These are phyloP conservation scores for Paraplagusia blochii DNA, from an alignment of 2,113 vertebrate genomes.

Conservation along the genomic window DNA sequence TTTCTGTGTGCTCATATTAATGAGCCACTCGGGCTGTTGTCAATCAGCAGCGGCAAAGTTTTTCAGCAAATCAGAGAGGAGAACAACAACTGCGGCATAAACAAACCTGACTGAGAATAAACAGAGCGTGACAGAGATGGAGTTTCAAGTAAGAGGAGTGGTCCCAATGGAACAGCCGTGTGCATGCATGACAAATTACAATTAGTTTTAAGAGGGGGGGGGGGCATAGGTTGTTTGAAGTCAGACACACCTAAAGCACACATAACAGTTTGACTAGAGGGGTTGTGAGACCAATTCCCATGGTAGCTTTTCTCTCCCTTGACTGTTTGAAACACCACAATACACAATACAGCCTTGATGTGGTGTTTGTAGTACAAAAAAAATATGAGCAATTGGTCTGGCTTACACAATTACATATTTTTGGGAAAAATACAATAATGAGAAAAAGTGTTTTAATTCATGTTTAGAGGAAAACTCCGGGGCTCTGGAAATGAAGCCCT, in stretches of 20 bases:
- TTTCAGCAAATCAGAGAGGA: not conserved
- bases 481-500: no score
- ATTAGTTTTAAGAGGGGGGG: no score
- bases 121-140: not conserved
- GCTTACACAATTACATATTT: not conserved
- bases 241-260: slow-evolving; percentile 54
- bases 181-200: no score
- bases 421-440: no score
- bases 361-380: not conserved
- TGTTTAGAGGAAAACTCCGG: no score
- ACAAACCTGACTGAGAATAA: not conserved
- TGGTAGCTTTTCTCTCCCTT: slow-evolving; percentile 5
- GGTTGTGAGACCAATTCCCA: slow-evolving; percentile 17
- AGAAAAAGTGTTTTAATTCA: no score
- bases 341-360: no score
- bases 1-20: slow-evolving; percentile 13
- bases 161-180: no score
- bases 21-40: slow-evolving; percentile 3
- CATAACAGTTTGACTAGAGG: slow-evolving; percentile 40
- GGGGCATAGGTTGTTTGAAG: slow-evolving; percentile 9
- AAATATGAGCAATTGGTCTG: not conserved
- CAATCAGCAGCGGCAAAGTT: not conserved
- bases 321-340: slow-evolving; percentile 1
- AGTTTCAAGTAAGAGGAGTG: no score
- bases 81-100: not conserved